These are phyloP conservation scores for Tricholaema leucomelas DNA, from an alignment of 2,113 vertebrate genomes.

Conservation along the genomic window DNA sequence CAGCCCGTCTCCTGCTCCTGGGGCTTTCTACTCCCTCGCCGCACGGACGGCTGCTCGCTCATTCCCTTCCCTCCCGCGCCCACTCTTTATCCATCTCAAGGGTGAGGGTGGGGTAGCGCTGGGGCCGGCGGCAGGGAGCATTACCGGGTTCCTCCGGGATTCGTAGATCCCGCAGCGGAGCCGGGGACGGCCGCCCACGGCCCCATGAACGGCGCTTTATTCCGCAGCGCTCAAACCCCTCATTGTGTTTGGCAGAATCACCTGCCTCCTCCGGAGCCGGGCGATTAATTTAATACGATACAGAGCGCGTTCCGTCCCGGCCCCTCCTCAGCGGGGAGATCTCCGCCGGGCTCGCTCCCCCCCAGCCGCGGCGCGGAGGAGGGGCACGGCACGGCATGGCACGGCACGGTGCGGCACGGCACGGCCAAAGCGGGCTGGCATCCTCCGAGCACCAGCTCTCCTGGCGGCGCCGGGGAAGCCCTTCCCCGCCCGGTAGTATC, in stretches of 20 bases:
- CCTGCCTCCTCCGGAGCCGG: slow-evolving; percentile 56
- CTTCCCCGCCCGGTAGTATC: slow-evolving; percentile 27
- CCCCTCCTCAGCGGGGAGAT: slow-evolving; percentile 20
- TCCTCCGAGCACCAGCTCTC: slow-evolving; percentile 29
- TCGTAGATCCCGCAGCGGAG: background rate
- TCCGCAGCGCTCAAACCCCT: slow-evolving; percentile 21
- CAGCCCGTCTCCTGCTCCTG: background rate
- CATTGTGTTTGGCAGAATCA: slow-evolving; percentile 61
- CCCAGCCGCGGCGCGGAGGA: background rate
- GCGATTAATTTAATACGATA: slow-evolving; percentile 41
- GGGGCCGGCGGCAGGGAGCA: background rate
- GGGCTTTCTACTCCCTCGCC: background rate
- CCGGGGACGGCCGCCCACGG: background rate
- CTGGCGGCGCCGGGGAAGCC: slow-evolving; percentile 18
- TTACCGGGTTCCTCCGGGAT: background rate
- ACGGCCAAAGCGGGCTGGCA: background rate
- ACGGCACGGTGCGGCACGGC: background rate
- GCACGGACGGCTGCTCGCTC: background rate
- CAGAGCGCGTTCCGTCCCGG: background rate
- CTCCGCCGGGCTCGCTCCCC: background rate
- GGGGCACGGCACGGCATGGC: background rate
- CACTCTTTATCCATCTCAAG: background rate
- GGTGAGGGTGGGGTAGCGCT: background rate
- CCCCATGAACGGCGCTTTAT: slow-evolving; percentile 46
- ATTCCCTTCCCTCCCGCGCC: background rate